Conservation (phyloP, 2,113 vertebrate species). For the Nerophis lumbriciformis region DNA sequence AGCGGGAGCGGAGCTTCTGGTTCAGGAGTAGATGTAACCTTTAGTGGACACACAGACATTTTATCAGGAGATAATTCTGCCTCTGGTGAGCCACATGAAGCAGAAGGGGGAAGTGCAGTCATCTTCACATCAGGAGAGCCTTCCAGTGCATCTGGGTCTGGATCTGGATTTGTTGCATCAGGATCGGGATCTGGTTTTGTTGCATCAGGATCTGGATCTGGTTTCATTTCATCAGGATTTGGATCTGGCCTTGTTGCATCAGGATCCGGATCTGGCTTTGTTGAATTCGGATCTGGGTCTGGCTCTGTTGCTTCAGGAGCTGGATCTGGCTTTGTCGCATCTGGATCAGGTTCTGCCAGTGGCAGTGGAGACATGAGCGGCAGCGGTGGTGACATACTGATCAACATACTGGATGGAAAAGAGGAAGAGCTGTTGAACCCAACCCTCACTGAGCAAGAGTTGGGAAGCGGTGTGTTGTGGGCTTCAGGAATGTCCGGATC, state of each 20-base stretch:
- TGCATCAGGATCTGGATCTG: constrained; percentile 44
- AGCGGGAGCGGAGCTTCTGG: constrained; percentile 47
- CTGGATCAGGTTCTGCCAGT: constrained; percentile 53
- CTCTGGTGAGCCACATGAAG: constrained; percentile 49
- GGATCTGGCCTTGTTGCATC: constrained; percentile 57
- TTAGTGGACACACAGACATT: constrained; percentile 25
- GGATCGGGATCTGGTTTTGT: constrained; percentile 38
- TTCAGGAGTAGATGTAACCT: constrained; percentile 43
- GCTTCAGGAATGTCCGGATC: constrained; percentile 27
- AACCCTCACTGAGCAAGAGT: constrained; percentile 66
- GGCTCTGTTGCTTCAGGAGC: constrained; percentile 16
- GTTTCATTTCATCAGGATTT: constrained; percentile 9
- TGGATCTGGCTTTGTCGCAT: constrained; percentile 54
- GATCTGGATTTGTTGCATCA: constrained; percentile 56
- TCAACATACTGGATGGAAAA: constrained; percentile 72
- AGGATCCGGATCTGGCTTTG: constrained; percentile 39
- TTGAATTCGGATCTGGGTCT: constrained; percentile 42
- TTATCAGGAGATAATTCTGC: constrained; percentile 47
- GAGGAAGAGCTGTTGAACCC: constrained; percentile 62
- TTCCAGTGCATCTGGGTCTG: constrained; percentile 39
- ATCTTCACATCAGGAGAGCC: constrained; percentile 32
- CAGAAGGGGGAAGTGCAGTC: constrained; percentile 37
- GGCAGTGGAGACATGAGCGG: constrained; percentile 53
- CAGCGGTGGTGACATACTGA: constrained; percentile 52
- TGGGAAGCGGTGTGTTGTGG: constrained; percentile 60